phyloP scores from a whole-genome alignment of 2,797 vertebrate genomes.

The Pyrocephalus nanus region DNA sequence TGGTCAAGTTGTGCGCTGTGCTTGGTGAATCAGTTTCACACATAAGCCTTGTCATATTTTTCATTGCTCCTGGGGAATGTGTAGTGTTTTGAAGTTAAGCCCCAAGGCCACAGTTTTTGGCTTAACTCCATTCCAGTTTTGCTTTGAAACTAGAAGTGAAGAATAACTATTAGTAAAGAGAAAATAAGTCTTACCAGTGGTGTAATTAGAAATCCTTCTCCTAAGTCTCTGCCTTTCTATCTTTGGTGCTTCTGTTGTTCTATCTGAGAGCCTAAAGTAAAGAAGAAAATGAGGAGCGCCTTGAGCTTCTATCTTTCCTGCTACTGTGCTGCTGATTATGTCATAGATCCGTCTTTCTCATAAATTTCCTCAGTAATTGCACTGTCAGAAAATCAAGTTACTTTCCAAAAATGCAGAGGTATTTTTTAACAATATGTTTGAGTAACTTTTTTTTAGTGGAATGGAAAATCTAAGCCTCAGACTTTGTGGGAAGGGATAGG shows the following conservation, averaged over 20 bases:
- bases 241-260: background rate
- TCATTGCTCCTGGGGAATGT: too few species aligned
- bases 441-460: background rate
- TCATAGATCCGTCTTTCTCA: background rate
- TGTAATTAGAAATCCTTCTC: too few species aligned
- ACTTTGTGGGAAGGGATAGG: background rate
- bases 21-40: too few species aligned
- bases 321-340: background rate
- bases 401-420: background rate
- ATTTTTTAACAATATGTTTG: background rate
- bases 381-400: background rate
- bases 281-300: background rate
- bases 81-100: too few species aligned
- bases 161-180: too few species aligned
- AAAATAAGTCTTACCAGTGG: too few species aligned
- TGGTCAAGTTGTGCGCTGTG: too few species aligned
- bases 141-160: too few species aligned
- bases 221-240: background rate
- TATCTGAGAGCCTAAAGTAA: background rate
- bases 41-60: too few species aligned
- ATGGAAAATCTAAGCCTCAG: background rate
- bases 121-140: too few species aligned
- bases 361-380: background rate
- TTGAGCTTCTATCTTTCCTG: background rate
- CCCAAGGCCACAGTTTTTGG: too few species aligned